A percentile compares a stretch with the other conserved stretches of the same genome.
These are phyloP conservation scores for Cyrtodaria siliqua DNA, from an alignment of 2,888 invertebrate genomes.

Conservation along the genomic window DNA sequence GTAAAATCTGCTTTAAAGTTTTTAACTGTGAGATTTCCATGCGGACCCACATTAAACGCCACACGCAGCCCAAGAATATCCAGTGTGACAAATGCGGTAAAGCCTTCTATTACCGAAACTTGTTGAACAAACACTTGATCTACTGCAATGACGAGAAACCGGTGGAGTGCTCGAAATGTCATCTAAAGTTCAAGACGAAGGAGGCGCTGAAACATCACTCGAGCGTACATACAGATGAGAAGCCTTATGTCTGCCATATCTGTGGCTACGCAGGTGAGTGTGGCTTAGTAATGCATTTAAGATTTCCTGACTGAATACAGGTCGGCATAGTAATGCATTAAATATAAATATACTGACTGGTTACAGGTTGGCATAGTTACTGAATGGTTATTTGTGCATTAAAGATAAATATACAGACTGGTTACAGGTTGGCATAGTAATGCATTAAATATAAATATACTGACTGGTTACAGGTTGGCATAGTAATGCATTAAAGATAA, in stretches of 20 bases:
- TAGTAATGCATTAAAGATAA: too few relatives aligned
- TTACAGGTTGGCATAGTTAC: too few relatives aligned
- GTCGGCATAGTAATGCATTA: too few relatives aligned
- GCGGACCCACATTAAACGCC: slow-evolving; percentile 34
- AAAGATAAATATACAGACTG: too few relatives aligned
- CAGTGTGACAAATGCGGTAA: slow-evolving; percentile 59
- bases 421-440: too few relatives aligned
- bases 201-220: slow-evolving; percentile 32
- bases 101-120: slow-evolving; percentile 19
- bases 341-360: too few relatives aligned
- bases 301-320: neutral
- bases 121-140: slow-evolving; percentile 31
- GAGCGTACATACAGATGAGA: slow-evolving; percentile 40
- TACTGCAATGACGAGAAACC: slow-evolving; percentile 29
- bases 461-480: too few relatives aligned
- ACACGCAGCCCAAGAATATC: slow-evolving; percentile 29
- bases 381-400: too few relatives aligned
- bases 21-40: slow-evolving; percentile 16
- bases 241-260: slow-evolving; percentile 46
- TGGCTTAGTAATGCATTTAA: neutral
- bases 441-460: too few relatives aligned
- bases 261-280: slow-evolving; percentile 53
- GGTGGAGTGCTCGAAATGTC: slow-evolving; percentile 36
- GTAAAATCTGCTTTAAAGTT: slow-evolving; percentile 31
- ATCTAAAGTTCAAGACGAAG: slow-evolving; percentile 36